These are phyloP conservation scores for Uropetala carovei DNA, from an alignment of 2,888 invertebrate genomes.

Conservation along the genomic window DNA sequence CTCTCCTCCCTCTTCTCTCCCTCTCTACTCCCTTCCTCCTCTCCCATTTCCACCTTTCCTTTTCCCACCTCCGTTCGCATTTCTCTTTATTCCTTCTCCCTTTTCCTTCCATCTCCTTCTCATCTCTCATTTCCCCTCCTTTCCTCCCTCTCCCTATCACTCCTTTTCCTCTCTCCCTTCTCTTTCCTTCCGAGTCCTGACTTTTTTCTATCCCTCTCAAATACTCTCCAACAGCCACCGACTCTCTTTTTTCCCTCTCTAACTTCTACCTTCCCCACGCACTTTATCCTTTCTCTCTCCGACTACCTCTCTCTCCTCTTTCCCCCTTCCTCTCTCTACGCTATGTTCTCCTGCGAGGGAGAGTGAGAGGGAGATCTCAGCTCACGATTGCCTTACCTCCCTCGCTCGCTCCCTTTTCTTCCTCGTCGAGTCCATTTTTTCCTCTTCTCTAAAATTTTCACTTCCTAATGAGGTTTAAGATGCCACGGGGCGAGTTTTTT, in stretches of 20 bases:
- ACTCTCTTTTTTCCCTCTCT: not conserved
- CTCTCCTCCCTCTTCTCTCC: not conserved
- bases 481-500: not conserved
- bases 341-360: not conserved
- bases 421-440: not conserved
- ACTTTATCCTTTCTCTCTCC: not conserved
- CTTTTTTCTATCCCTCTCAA: too few species aligned
- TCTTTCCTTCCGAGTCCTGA: too few species aligned
- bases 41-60: too few species aligned
- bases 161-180: not conserved
- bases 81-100: too few species aligned
- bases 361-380: not conserved
- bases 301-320: not conserved
- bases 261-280: not conserved
- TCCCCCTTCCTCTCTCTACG: not conserved
- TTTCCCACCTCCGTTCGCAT: too few species aligned
- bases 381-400: not conserved
- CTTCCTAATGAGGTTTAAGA: conserved; percentile 29
- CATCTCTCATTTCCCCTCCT: too few species aligned
- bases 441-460: conserved; percentile 4
- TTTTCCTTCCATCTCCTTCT: too few species aligned
- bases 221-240: not conserved
- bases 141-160: not conserved
- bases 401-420: not conserved
- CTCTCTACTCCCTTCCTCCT: not conserved